Conservation (phyloP, 2,797 vertebrate species). For the Acanthis flammea region DNA sequence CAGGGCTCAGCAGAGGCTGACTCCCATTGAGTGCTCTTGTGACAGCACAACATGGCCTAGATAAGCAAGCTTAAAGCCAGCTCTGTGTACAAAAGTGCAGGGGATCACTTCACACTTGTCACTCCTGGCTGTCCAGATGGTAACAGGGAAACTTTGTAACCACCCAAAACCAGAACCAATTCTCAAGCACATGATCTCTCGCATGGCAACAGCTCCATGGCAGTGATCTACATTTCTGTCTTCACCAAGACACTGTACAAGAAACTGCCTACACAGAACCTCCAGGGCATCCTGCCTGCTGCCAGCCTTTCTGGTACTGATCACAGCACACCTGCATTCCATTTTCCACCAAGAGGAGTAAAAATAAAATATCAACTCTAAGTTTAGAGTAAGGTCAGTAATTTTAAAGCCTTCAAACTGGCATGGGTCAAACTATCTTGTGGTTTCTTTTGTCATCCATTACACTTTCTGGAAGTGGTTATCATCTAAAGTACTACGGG, state of each 20-base stretch:
- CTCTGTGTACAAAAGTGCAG: background rate
- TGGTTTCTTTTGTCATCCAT: conserved; percentile 5
- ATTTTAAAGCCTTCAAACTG: conserved; percentile 35
- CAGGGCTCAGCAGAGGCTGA: background rate
- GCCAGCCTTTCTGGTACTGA: background rate
- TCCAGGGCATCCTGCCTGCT: background rate
- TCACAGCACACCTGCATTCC: background rate
- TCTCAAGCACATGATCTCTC: background rate
- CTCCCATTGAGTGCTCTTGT: background rate
- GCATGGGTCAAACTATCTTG: conserved; percentile 20
- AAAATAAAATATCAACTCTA: background rate
- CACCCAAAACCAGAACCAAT: background rate
- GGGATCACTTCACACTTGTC: background rate
- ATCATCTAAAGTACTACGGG: background rate
- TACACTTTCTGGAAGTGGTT: conserved; percentile 14
- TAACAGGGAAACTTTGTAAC: background rate
- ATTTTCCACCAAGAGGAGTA: background rate
- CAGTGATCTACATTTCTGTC: background rate
- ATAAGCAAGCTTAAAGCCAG: background rate
- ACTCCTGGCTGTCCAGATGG: background rate
- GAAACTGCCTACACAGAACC: background rate
- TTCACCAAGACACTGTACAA: background rate
- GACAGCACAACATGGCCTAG: background rate
- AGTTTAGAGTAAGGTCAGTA: conserved; percentile 14
- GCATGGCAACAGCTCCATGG: accelerated